Percentiles rank a stretch among this genome's conserved stretches.
These are phyloP conservation scores for Dinomys branickii DNA, from an alignment of 2,113 vertebrate species.

Conservation along the genomic window DNA sequence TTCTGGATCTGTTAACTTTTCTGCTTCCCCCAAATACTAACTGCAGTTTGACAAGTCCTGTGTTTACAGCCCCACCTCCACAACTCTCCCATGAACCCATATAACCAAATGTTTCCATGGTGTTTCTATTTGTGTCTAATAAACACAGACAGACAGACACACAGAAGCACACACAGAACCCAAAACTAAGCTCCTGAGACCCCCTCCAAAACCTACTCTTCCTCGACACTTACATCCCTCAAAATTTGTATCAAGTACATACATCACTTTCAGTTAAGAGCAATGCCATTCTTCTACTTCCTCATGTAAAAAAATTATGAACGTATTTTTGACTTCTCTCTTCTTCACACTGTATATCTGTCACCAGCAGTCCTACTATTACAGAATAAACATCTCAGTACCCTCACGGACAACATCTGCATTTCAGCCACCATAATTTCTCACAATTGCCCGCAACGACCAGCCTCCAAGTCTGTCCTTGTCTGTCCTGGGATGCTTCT, in stretches of 20 bases:
- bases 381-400: not conserved
- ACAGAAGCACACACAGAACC: not conserved
- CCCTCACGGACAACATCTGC: not conserved
- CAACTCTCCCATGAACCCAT: not conserved
- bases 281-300: not conserved
- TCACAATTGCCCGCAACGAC: not conserved
- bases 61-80: not conserved
- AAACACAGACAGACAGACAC: not conserved
- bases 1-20: not conserved
- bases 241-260: not conserved
- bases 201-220: not conserved
- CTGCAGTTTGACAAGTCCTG: not conserved
- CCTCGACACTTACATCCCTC: not conserved
- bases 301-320: not conserved
- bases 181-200: not conserved
- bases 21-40: not conserved
- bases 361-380: not conserved
- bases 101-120: not conserved
- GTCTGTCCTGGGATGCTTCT: not conserved
- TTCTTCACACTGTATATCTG: not conserved
- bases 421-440: not conserved
- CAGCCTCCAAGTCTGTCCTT: not conserved
- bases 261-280: not conserved
- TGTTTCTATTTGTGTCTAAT: not conserved
- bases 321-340: not conserved